These are phyloP conservation scores for Epicampocera succincta DNA, from an alignment of 2,888 invertebrate genomes.

Conservation along the genomic window DNA sequence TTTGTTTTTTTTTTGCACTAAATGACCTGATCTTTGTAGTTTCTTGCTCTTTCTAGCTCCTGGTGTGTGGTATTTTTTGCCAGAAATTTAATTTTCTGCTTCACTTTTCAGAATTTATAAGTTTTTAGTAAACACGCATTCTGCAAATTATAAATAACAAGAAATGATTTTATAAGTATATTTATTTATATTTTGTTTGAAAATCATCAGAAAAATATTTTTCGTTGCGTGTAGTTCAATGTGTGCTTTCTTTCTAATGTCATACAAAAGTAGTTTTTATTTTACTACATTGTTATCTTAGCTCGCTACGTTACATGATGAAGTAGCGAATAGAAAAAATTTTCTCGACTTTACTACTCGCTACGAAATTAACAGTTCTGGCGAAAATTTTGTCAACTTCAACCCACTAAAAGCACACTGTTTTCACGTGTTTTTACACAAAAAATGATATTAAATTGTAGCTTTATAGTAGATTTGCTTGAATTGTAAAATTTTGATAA, in stretches of 20 bases:
- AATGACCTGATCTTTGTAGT: conserved; percentile 41
- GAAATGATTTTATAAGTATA: conserved; percentile 1
- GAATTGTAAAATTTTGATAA: conserved; percentile 71
- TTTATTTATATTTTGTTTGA: background rate
- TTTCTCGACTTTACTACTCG: conserved; percentile 68
- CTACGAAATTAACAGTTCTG: conserved; percentile 65
- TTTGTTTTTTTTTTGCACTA: conserved; percentile 49
- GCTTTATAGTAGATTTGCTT: conserved; percentile 71
- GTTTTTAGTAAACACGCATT: conserved; percentile 40
- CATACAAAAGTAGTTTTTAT: conserved; percentile 36
- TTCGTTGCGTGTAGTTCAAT: conserved; percentile 48
- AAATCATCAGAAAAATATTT: conserved; percentile 13
- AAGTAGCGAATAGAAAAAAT: conserved; percentile 58
- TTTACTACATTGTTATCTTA: conserved; percentile 48
- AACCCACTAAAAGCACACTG: background rate
- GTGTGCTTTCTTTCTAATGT: conserved; percentile 46
- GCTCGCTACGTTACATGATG: conserved; percentile 36
- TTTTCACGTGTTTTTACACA: conserved; percentile 32
- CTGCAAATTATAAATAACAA: conserved; percentile 33
- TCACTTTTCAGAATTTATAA: conserved; percentile 13
- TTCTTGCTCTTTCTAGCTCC: conserved; percentile 27
- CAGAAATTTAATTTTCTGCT: conserved; percentile 16
- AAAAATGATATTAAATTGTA: conserved; percentile 55
- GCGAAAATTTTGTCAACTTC: conserved; percentile 68
- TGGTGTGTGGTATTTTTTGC: conserved; percentile 53